These are phyloP conservation scores for Sterna hirundo DNA, from an alignment of 2,113 vertebrate genomes.

Conservation along the genomic window DNA sequence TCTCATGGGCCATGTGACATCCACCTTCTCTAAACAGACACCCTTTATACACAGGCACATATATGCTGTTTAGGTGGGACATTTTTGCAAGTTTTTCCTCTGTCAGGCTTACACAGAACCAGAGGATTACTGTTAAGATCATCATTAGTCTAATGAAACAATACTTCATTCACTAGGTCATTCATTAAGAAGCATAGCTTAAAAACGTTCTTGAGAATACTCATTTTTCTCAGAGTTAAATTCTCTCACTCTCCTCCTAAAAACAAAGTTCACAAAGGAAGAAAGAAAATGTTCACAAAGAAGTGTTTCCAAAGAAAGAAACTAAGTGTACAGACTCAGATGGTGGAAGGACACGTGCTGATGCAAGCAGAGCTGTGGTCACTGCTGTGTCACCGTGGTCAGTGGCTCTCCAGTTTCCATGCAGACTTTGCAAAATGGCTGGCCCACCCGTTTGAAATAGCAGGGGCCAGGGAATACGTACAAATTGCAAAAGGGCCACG, in stretches of 20 bases:
- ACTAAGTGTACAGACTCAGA: background rate
- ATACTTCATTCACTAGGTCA: background rate
- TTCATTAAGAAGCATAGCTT: background rate
- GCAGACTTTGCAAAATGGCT: background rate
- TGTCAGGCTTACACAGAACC: background rate
- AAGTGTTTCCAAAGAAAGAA: accelerated
- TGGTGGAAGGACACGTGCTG: background rate
- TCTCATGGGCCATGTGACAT: background rate
- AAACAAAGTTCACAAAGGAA: background rate
- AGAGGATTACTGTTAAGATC: background rate
- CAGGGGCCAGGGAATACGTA: background rate
- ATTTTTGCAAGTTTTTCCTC: background rate
- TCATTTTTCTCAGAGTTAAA: background rate
- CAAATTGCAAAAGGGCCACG: background rate
- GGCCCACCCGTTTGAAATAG: background rate
- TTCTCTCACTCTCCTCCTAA: background rate
- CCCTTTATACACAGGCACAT: background rate
- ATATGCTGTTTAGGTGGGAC: background rate
- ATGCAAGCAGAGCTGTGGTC: background rate
- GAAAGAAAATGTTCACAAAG: background rate
- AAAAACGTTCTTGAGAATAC: background rate
- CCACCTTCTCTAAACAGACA: background rate
- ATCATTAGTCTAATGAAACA: background rate
- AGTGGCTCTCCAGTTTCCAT: background rate
- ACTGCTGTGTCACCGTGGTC: background rate